Conservation (phyloP, 2,888 invertebrate genomes). For the Hyposoter dolosus region DNA sequence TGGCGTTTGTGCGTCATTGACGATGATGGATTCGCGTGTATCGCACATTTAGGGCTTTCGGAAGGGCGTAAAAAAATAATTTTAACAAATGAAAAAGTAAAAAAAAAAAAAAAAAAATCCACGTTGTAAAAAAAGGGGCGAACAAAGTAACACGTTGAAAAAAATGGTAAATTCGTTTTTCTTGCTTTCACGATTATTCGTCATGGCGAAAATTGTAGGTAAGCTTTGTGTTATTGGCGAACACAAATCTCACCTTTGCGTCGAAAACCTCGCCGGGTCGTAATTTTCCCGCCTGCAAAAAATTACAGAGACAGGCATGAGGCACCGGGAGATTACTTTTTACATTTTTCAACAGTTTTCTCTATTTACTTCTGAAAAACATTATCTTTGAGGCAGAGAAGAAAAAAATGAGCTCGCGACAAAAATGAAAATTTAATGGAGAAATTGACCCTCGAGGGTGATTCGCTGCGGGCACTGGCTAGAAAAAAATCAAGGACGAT, state of each 20-base stretch:
- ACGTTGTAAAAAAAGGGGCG: background rate
- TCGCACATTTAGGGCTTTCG: conserved; percentile 26
- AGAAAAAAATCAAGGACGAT: conserved; percentile 9
- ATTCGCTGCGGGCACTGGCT: conserved; percentile 26
- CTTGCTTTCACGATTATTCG: conserved; percentile 43
- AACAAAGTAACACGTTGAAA: conserved; percentile 6
- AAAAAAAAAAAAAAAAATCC: conserved; percentile 42
- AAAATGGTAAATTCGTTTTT: conserved; percentile 22
- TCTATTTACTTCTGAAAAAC: conserved; percentile 21
- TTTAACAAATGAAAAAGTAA: conserved; percentile 26
- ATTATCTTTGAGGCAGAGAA: background rate
- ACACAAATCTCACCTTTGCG: conserved; percentile 91
- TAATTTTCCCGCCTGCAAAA: conserved; percentile 90
- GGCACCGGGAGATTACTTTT: conserved; percentile 49
- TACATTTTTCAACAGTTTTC: background rate
- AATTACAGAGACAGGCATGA: conserved; percentile 80
- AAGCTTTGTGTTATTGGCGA: conserved; percentile 86
- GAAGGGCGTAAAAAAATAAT: conserved; percentile 20
- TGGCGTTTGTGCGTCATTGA: conserved; percentile 65
- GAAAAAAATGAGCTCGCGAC: background rate
- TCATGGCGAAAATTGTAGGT: conserved; percentile 78
- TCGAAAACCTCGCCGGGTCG: conserved; percentile 92
- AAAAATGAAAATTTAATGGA: background rate
- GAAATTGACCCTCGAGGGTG: background rate
- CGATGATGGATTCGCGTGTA: conserved; percentile 58